These are phyloP conservation scores for Pachycephus smyrnensis DNA, from an alignment of 2,888 invertebrate genomes.

Conservation along the genomic window DNA sequence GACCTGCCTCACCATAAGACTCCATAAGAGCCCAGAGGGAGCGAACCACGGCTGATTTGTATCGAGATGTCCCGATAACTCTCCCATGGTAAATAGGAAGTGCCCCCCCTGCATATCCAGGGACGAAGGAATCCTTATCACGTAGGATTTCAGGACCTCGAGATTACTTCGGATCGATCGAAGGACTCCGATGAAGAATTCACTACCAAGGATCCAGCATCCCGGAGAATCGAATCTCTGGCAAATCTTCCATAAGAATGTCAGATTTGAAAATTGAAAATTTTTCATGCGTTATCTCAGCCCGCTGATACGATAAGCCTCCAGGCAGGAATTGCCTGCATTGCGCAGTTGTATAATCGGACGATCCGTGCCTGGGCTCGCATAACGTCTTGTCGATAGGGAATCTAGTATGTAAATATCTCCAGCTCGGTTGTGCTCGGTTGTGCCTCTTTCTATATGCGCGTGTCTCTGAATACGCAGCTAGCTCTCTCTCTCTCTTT, in stretches of 20 bases:
- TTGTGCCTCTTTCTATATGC: conserved; percentile 13
- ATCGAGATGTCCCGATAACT: conserved; percentile 16
- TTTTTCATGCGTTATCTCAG: no score
- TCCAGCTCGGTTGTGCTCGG: conserved; percentile 4
- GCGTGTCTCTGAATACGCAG: conserved; percentile 21
- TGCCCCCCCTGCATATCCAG: conserved; percentile 1
- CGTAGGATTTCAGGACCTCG: not conserved
- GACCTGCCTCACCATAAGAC: not conserved
- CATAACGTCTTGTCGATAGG: conserved; percentile 33
- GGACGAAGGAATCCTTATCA: conserved; percentile 5
- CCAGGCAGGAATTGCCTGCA: no score
- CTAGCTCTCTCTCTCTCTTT: conserved; percentile 15
- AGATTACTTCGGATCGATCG: conserved; percentile 3
- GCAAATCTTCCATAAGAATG: no score
- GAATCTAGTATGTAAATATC: conserved; percentile 50
- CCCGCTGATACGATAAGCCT: no score
- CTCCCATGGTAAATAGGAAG: conserved; percentile 18
- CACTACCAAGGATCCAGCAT: no score
- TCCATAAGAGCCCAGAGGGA: not conserved
- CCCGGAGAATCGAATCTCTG: no score
- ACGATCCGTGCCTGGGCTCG: conserved; percentile 6
- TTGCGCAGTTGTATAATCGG: not conserved
- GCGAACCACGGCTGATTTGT: conserved; percentile 16
- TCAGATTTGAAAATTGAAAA: no score
- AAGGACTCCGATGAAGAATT: not conserved